Evolutionary conservation across 2,888 invertebrate genomes (phyloP).

Genomic region (Agrenia bidenticulata): DNA sequence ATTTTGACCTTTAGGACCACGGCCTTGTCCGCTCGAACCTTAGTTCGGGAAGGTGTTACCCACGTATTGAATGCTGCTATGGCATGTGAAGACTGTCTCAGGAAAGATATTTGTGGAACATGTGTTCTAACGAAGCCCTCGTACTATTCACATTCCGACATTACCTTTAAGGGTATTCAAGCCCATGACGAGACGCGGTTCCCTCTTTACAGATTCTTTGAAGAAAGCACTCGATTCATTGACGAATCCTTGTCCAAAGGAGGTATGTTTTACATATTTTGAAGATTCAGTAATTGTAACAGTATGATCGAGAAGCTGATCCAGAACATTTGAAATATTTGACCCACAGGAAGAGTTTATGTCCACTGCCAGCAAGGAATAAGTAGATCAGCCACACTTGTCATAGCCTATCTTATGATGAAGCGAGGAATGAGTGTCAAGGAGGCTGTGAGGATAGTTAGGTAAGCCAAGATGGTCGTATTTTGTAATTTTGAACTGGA

Average conservation of each 20-base stretch:
- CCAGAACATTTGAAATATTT: background rate
- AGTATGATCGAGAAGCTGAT: background rate
- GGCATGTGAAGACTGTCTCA: constrained; percentile 39
- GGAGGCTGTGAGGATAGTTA: constrained; percentile 57
- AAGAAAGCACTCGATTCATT: constrained; percentile 58
- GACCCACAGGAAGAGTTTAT: constrained; percentile 56
- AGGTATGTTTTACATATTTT: constrained; percentile 30
- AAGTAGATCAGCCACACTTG: constrained; percentile 59
- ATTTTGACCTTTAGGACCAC: constrained; percentile 32
- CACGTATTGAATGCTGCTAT: constrained; percentile 48
- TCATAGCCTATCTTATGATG: constrained; percentile 55
- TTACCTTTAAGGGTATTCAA: constrained; percentile 57
- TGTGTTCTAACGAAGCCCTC: constrained; percentile 36
- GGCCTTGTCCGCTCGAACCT: constrained; percentile 38
- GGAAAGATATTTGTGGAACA: constrained; percentile 36
- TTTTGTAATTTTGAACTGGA: background rate
- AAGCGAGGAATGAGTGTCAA: constrained; percentile 56
- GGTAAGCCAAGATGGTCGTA: constrained; percentile 48
- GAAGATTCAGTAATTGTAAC: background rate
- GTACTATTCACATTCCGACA: constrained; percentile 30
- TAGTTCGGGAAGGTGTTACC: constrained; percentile 43
- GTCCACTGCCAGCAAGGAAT: constrained; percentile 58
- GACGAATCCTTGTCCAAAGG: constrained; percentile 54
- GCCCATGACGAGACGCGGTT: constrained; percentile 58
- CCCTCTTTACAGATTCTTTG: constrained; percentile 57